Conservation (phyloP, 2,797 vertebrate species). For the Chelidonichthys spinosus region DNA sequence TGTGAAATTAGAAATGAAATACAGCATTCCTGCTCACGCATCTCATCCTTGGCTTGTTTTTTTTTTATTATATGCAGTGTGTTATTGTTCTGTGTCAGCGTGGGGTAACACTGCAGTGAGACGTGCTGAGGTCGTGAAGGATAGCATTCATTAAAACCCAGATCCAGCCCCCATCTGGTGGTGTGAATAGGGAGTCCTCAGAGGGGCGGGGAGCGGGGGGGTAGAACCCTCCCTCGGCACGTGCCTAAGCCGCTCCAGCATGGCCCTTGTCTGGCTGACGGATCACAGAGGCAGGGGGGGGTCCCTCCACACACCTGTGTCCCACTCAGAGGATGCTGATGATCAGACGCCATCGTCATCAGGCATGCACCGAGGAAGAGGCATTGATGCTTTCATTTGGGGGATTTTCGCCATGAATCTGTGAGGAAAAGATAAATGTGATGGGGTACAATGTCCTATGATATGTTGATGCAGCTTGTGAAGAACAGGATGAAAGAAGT, state of each 20-base stretch:
- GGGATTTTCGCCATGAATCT: not conserved
- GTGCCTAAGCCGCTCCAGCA: slow-evolving; percentile 78
- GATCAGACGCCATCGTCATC: slow-evolving; percentile 44
- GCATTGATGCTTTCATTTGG: slow-evolving; percentile 7
- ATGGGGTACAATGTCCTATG: not conserved
- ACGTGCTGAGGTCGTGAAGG: slow-evolving; percentile 59
- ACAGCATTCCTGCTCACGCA: slow-evolving; percentile 12
- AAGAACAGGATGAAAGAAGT: slow-evolving; percentile 11
- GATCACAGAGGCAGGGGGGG: slow-evolving; percentile 61
- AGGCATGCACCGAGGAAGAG: slow-evolving; percentile 15
- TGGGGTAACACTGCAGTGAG: slow-evolving; percentile 48
- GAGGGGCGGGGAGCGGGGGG: slow-evolving; percentile 32
- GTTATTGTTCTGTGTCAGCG: slow-evolving; percentile 40
- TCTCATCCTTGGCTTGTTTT: slow-evolving; percentile 6
- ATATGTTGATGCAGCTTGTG: slow-evolving; percentile 13
- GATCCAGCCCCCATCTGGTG: slow-evolving; percentile 85
- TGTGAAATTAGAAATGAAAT: not conserved
- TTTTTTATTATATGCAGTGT: slow-evolving; percentile 19
- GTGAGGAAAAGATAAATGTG: not conserved
- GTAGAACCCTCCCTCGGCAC: slow-evolving; percentile 77
- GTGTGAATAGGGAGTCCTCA: slow-evolving; percentile 77
- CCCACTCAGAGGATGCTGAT: slow-evolving; percentile 55
- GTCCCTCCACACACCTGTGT: slow-evolving; percentile 68
- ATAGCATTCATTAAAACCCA: slow-evolving; percentile 85
- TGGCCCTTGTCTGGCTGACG: slow-evolving; percentile 65